Percentiles rank a stretch among this genome's conserved stretches.
These are phyloP conservation scores for Corvus hawaiiensis DNA, from an alignment of 2,113 vertebrate species.

Conservation along the genomic window DNA sequence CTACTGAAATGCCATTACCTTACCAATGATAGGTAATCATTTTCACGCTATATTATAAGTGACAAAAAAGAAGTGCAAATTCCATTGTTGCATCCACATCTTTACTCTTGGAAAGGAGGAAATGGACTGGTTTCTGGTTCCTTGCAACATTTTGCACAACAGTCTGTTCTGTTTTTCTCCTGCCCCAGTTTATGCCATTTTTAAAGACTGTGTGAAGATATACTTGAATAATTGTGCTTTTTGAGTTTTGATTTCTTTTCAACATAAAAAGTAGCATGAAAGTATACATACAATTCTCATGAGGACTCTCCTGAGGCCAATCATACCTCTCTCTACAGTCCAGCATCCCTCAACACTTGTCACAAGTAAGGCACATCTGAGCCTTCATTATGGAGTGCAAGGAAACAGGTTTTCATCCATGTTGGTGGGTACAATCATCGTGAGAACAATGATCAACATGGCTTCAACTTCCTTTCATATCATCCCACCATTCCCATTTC, in stretches of 20 bases:
- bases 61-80: not conserved
- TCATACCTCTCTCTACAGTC: not conserved
- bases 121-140: not conserved
- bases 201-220: not conserved
- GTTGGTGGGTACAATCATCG: not conserved
- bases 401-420: not conserved
- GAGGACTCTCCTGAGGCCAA: not conserved
- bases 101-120: not conserved
- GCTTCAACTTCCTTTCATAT: not conserved
- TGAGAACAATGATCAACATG: accelerated
- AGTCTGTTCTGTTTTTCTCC: not conserved
- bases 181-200: not conserved
- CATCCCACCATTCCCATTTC: not conserved
- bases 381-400: not conserved
- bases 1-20: not conserved
- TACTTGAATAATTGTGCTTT: not conserved
- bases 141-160: not conserved
- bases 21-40: not conserved
- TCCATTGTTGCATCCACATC: not conserved
- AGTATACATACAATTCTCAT: not conserved
- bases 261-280: not conserved
- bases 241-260: not conserved
- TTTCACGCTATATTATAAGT: not conserved
- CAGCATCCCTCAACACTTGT: not conserved
- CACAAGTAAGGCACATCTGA: not conserved